Conservation (phyloP, 30 jellyfish, hydroid and myxozoan species). For the Rhopilema esculentum region DNA sequence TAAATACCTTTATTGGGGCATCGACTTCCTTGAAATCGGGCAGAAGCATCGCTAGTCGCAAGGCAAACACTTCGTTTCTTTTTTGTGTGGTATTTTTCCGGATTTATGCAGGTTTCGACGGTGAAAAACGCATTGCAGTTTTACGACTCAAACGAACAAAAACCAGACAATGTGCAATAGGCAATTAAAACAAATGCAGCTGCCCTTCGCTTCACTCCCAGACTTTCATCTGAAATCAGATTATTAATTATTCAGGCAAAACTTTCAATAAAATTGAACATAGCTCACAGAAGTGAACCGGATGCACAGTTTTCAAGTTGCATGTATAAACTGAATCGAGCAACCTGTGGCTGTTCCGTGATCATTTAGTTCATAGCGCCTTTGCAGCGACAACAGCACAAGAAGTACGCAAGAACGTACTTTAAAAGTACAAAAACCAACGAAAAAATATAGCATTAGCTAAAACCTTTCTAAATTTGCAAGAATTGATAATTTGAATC, state of each 20-base stretch:
- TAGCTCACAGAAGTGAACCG: not conserved
- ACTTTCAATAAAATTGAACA: not conserved
- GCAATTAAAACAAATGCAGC: constrained; percentile 8
- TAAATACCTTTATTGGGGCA: not conserved
- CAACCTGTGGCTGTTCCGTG: constrained; percentile 20
- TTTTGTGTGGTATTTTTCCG: not conserved
- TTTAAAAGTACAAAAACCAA: too few species aligned
- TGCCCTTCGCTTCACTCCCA: not conserved
- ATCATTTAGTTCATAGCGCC: not conserved
- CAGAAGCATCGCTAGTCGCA: not conserved
- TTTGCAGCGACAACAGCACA: constrained; percentile 1
- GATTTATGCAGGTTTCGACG: not conserved
- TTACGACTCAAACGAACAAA: not conserved
- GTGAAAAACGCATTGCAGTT: not conserved
- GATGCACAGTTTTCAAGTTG: not conserved
- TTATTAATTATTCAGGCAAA: constrained; percentile 19
- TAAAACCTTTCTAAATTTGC: too few species aligned
- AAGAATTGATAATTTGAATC: too few species aligned
- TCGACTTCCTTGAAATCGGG: not conserved
- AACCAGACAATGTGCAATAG: not conserved
- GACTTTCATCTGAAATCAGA: not conserved
- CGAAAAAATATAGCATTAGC: too few species aligned
- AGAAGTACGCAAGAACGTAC: not conserved
- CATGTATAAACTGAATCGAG: not conserved
- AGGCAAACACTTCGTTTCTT: not conserved